These are phyloP conservation scores for Neocloeon triangulifer DNA, from an alignment of 1,140 invertebrate species.

Conservation along the genomic window DNA sequence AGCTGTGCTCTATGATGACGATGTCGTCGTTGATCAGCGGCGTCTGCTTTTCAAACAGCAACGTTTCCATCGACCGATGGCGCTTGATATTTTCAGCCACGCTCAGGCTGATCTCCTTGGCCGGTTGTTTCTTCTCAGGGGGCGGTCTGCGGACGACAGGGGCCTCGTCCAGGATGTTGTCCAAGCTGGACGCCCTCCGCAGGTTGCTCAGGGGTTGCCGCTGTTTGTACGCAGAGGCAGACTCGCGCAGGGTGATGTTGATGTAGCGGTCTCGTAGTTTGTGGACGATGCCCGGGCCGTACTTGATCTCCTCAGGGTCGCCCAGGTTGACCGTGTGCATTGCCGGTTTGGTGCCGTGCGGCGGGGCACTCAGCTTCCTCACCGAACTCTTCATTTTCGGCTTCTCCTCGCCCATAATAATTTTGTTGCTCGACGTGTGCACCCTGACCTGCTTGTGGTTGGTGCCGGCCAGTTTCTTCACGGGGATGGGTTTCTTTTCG, in stretches of 20 bases:
- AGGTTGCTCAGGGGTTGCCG: constrained; percentile 36
- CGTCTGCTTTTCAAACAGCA: constrained; percentile 27
- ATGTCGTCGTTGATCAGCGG: constrained; percentile 18
- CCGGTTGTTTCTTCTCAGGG: no score
- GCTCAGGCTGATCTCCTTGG: constrained; percentile 15
- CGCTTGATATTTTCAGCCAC: constrained; percentile 39
- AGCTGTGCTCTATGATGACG: constrained; percentile 18
- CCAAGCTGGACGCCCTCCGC: constrained; percentile 56
- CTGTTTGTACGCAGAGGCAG: no score
- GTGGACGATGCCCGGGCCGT: constrained; percentile 79
- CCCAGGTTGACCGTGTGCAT: neutral
- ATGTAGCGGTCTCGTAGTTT: constrained; percentile 64
- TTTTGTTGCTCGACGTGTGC: no score
- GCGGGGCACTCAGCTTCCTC: no score
- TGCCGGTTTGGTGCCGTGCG: no score
- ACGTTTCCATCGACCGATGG: constrained; percentile 61
- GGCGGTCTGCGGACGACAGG: constrained; percentile 5
- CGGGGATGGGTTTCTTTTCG: no score
- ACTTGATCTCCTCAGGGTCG: constrained; percentile 47
- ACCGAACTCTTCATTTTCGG: no score
- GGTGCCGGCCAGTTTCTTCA: no score
- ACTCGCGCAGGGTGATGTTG: constrained; percentile 47
- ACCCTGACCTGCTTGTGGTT: no score
- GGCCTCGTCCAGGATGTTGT: constrained; percentile 51
- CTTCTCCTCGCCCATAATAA: no score